These are phyloP conservation scores for Thalassophryne amazonica DNA, from an alignment of 2,797 vertebrate genomes.

Conservation along the genomic window DNA sequence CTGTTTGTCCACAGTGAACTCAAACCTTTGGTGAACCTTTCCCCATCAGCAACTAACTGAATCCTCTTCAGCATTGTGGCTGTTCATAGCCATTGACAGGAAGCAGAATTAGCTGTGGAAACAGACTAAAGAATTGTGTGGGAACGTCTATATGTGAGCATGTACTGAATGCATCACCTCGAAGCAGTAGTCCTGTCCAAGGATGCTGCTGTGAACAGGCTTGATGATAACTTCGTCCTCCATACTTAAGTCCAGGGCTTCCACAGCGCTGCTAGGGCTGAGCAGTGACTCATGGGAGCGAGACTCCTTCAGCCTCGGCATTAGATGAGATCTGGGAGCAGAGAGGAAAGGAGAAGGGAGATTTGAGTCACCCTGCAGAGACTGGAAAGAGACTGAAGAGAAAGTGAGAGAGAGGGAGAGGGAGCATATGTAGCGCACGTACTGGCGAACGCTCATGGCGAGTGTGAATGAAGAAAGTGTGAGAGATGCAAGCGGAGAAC, in stretches of 20 bases:
- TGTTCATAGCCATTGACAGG: neutral
- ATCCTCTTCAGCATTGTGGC: too few species aligned
- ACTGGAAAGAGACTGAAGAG: slow-evolving; percentile 22
- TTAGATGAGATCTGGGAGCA: slow-evolving; percentile 93
- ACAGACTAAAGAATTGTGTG: neutral
- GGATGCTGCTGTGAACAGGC: slow-evolving; percentile 97
- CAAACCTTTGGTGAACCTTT: too few species aligned
- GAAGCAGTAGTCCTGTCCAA: slow-evolving; percentile 93
- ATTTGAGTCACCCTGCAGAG: slow-evolving; percentile 45
- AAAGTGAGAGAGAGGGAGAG: slow-evolving; percentile 20
- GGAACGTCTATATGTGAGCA: neutral
- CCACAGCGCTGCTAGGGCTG: slow-evolving; percentile 95
- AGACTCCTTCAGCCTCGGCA: slow-evolving; percentile 99
- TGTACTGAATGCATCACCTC: slow-evolving; percentile 62
- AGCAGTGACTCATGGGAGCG: slow-evolving; percentile 99
- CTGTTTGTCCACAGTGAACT: too few species aligned
- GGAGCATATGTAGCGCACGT: slow-evolving; percentile 39
- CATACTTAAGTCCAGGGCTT: slow-evolving; percentile 99
- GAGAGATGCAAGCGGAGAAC: slow-evolving; percentile 28
- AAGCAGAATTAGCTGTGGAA: neutral
- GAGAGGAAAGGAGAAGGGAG: slow-evolving; percentile 8
- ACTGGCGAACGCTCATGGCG: slow-evolving; percentile 27
- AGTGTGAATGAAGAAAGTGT: slow-evolving; percentile 37
- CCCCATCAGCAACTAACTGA: too few species aligned
- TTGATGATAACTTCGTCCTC: slow-evolving; percentile 98